These are phyloP conservation scores for Melitaea athalia DNA, from an alignment of 2,888 invertebrate species.

Conservation along the genomic window DNA sequence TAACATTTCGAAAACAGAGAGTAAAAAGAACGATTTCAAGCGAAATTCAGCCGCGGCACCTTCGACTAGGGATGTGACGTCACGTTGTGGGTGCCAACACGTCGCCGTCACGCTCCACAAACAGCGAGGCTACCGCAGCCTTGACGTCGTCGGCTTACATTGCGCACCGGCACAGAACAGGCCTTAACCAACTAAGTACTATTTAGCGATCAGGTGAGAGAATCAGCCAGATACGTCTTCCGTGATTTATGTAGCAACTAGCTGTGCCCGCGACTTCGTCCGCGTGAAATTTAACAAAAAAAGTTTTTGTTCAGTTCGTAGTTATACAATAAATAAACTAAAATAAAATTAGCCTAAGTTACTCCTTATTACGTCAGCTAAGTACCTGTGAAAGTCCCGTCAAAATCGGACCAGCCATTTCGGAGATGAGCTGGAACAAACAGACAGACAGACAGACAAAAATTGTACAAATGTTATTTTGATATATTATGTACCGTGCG, in stretches of 20 bases:
- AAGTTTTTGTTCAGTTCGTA: no score
- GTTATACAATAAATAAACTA: no score
- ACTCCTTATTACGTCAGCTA: no score
- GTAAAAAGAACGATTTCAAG: background rate
- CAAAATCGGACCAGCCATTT: no score
- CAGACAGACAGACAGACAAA: no score
- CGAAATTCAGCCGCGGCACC: constrained; percentile 24
- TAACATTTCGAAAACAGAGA: background rate
- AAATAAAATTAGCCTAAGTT: no score
- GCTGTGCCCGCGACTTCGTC: no score
- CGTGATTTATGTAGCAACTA: constrained; percentile 21
- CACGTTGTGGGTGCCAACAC: constrained; percentile 78
- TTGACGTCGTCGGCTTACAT: constrained; percentile 76
- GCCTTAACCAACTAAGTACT: constrained; percentile 18
- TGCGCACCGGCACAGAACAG: constrained; percentile 72
- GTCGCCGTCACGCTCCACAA: constrained; percentile 82
- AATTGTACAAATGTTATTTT: no score
- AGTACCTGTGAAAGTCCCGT: no score
- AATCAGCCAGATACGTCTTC: constrained; percentile 27
- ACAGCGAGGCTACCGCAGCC: constrained; percentile 79
- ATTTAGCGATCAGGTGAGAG: constrained; percentile 50
- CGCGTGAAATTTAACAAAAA: no score
- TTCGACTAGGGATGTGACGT: constrained; percentile 61
- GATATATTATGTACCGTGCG: no score
- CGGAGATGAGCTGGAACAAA: no score